Evolutionary conservation across 1,140 invertebrate genomes (phyloP).

Genomic region (Drosophila repleta): DNA sequence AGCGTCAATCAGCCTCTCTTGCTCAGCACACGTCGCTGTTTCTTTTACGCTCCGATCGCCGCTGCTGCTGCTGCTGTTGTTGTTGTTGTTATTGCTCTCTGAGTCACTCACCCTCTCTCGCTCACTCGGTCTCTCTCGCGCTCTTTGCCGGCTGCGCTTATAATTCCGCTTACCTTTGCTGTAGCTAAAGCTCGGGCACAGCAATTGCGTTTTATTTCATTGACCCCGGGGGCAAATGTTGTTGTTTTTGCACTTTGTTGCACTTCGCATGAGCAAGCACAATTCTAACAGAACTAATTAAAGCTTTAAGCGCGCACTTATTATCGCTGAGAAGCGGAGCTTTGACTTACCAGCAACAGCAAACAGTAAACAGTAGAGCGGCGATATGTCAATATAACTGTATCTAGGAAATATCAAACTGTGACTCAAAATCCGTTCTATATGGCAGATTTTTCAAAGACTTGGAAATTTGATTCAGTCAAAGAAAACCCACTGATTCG

Average conservation of each 20-base stretch:
- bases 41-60: constrained; percentile 20
- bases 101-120: constrained; percentile 2
- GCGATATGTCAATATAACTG: no score
- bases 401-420: no score
- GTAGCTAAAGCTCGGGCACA: not conserved
- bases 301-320: not conserved
- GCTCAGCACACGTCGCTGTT: not conserved
- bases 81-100: constrained; percentile 7
- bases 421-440: no score
- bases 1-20: constrained; percentile 35
- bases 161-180: constrained; percentile 41
- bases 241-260: constrained; percentile 11
- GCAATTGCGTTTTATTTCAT: constrained; percentile 51
- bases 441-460: not conserved
- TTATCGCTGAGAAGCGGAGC: constrained; percentile 15
- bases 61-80: constrained; percentile 21
- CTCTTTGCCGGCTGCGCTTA: not conserved
- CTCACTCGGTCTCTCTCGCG: not conserved
- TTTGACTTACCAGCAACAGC: not conserved
- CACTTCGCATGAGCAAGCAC: constrained; percentile 26
- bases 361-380: no score
- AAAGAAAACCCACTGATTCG: not conserved
- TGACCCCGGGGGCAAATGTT: constrained; percentile 27
- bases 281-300: constrained; percentile 18
- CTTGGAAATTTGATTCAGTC: not conserved